Conservation (phyloP, 2,113 vertebrate species). For the Urocynchramus pylzowi region DNA sequence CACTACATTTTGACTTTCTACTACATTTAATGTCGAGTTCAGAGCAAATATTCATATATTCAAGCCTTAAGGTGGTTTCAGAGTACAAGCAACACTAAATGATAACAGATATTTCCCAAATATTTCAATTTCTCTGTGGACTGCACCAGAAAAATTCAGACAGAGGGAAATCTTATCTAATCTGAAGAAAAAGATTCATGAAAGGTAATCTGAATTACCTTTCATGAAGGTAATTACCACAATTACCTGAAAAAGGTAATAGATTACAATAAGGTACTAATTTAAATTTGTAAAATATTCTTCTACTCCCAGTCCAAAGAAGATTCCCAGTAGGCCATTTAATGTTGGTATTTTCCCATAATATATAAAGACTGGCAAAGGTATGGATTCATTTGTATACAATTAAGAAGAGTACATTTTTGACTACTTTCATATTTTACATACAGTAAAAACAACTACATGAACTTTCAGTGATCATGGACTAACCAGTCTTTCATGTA, state of each 20-base stretch:
- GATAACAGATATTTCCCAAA: background rate
- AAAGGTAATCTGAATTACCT: background rate
- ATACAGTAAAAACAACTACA: background rate
- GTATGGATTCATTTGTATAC: background rate
- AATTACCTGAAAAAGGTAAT: too few species aligned
- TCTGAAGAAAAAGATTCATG: background rate
- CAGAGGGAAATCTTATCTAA: background rate
- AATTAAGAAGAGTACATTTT: background rate
- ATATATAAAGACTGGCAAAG: background rate
- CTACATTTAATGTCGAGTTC: background rate
- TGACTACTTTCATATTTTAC: background rate
- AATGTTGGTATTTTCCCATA: background rate
- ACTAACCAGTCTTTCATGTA: background rate
- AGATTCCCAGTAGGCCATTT: background rate
- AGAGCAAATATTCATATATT: slow-evolving; percentile 52
- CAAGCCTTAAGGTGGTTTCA: slow-evolving; percentile 20
- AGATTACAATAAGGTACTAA: background rate
- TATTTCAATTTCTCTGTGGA: background rate
- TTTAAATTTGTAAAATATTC: background rate
- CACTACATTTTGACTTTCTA: background rate
- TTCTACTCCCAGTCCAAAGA: background rate
- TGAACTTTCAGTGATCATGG: background rate
- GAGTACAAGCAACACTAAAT: slow-evolving; percentile 15
- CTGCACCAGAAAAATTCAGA: background rate
- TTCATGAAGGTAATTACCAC: too few species aligned